Evolutionary conservation across 2,113 vertebrate species (phyloP), one percentile per base, ranked within the genome.

Genomic region (Amazona vittata): DNA sequence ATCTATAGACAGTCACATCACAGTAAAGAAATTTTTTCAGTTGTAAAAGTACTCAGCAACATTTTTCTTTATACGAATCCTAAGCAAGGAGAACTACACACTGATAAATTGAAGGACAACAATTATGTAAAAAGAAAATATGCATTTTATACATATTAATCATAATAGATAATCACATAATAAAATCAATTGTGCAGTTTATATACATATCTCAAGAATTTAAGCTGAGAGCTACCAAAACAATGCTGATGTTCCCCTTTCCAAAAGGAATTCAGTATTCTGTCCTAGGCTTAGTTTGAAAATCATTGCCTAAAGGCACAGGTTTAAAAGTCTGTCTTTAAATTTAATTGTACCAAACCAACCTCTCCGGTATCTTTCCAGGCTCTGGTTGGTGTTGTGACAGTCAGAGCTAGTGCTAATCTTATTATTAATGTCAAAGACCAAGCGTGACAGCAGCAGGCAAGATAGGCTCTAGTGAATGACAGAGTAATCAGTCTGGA

Each of bases 391-490:
- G 68, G 70, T 95, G 71, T 76, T 96, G 86, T 97, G 97, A 97
- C 96, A 97, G 93, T 90, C 91, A 85, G 83, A 82, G 80, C 76
- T 94, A 33, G 77, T 71, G 20, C 71, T 98, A 98, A 98, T 98
- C 98, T 97, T 97, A 97, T 94, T 98, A 96, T 97, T 98, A 98
- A 97, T 97, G 96, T 97, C 96, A 96, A 93, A 97, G 96, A 97
- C 91, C 83, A 95, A 96, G 81, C 4, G 0, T 96, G 97, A 97
- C 93, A 89, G 97, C 76, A 79, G 49, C 39, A 97, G 96, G 97
- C 95, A 96, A 98, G 97, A 98, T 98, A 98, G 94, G 94, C 80
- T 91, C 39, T 67, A 22, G 78, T 97, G 97, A 98, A 97, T 97
- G 98, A 97, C 98, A 98, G 97, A 90, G 86, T 96, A 98, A 98